These are phyloP conservation scores for Platysteira castanea DNA, from an alignment of 2,113 vertebrate genomes.

Conservation along the genomic window DNA sequence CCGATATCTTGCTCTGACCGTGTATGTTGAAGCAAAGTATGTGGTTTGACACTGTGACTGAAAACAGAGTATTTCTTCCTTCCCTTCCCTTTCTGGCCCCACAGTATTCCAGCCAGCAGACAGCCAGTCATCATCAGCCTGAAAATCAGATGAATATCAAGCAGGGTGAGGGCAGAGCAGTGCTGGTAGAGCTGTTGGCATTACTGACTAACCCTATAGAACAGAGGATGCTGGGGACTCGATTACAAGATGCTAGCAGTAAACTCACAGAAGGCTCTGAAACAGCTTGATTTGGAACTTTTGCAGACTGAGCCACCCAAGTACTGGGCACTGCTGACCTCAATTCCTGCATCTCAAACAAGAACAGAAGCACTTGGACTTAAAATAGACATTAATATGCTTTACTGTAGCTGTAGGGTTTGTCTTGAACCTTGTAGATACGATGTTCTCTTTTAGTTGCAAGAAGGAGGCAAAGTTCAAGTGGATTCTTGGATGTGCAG, in stretches of 20 bases:
- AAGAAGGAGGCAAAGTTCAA: background rate
- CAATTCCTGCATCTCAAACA: background rate
- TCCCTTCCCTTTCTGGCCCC: background rate
- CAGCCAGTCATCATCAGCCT: background rate
- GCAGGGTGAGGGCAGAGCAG: background rate
- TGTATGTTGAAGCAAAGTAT: background rate
- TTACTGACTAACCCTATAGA: background rate
- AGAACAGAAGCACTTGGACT: background rate
- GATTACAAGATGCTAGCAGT: background rate
- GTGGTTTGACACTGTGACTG: background rate
- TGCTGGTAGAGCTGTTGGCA: background rate
- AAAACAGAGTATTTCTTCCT: background rate
- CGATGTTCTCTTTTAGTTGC: background rate
- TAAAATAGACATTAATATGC: background rate
- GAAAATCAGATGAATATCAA: background rate
- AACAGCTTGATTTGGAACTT: background rate
- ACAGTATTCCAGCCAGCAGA: background rate
- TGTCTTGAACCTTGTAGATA: background rate
- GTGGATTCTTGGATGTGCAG: background rate
- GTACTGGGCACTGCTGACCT: background rate
- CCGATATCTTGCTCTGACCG: background rate
- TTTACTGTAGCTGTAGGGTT: background rate
- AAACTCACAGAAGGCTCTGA: background rate
- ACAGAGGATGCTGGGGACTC: background rate
- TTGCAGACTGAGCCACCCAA: background rate